Evolutionary conservation across 1,140 invertebrate species (phyloP).

Genomic region (Lasioglossum albipes): DNA sequence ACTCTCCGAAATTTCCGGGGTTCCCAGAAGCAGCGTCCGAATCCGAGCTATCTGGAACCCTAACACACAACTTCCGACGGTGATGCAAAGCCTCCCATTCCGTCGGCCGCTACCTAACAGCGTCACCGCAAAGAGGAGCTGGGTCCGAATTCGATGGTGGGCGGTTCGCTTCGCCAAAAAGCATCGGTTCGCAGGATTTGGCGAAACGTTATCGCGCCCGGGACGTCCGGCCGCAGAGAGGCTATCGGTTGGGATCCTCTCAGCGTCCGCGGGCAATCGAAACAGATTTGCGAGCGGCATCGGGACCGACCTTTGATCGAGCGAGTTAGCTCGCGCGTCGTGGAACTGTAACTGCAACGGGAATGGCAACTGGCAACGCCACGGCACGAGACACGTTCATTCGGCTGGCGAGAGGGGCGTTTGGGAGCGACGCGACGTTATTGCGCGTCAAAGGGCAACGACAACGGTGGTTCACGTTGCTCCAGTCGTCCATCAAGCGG

Average conservation of each 20-base stretch:
- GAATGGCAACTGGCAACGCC: too few species aligned
- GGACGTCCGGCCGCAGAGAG: neutral
- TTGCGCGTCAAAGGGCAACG: conserved; percentile 48
- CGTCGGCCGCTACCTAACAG: neutral
- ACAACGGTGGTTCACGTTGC: conserved; percentile 25
- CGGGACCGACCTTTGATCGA: neutral
- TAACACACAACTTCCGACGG: too few species aligned
- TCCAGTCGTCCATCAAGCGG: conserved; percentile 48
- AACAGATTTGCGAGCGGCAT: neutral
- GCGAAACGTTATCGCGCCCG: neutral
- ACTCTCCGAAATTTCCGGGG: too few species aligned
- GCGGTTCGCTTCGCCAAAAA: neutral
- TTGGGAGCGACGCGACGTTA: conserved; percentile 29
- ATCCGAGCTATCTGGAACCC: too few species aligned
- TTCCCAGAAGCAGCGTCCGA: too few species aligned
- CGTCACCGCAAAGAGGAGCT: too few species aligned
- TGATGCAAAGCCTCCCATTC: too few species aligned
- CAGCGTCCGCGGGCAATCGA: neutral
- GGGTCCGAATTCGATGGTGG: too few species aligned
- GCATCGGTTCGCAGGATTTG: neutral
- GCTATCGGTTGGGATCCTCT: neutral
- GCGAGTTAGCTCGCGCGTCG: conserved; percentile 21
- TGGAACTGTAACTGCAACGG: neutral
- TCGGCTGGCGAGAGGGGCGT: conserved; percentile 8
- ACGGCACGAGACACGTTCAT: conserved; percentile 22